Base-by-base conservation (phyloP, 2,888 invertebrate genomes). In the Petrophora chlorosata region DNA sequence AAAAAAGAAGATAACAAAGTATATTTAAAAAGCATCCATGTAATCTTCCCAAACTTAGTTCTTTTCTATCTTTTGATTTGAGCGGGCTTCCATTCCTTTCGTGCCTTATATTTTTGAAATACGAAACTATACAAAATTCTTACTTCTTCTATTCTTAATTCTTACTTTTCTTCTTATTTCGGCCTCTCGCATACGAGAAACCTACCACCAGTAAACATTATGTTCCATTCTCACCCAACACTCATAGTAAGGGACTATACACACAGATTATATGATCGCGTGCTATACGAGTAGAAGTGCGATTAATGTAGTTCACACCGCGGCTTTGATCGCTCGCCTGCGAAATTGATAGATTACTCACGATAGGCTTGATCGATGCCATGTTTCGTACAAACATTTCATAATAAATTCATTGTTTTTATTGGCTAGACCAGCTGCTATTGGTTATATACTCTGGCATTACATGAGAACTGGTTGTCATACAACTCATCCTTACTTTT, bases 241-340 rank as follows among this genome's bases (percentile, higher is more conserved):
- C 19, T 28, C 28, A n/a, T 30, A 46, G 54, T 62, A 51, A 34
- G 25, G 49, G 48, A 34, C 13, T 17, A 36, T 42, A 48, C 55
- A 50, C 45, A 63, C 58, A 56, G 56, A 64, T 61, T 58, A 62
- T 55, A 55, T 35, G 13, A 54, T 36, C 32, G 49, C 42, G 34
- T 40, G 30, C 25, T 63, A 56, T 52, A 57, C 45, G 48, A 56
- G 50, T 44, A 57, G 46, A 47, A 56, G 50, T 44, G 48, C 55
- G 59, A 70, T 68, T 64, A 65, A 49, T 55, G 59, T 52, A 51
- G 65, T 61, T 56, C 62, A 59, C 56, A 62, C 53, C 46, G 39
- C 54, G 65, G 67, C 75, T 81, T 81, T 82, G 81, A 82, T 80
- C 80, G 61, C 9, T 65, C 70, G 57, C 36, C 62, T 65, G 76